phyloP scores from a whole-genome alignment of 2,888 invertebrate species.

The Pseudococcus longispinus region DNA sequence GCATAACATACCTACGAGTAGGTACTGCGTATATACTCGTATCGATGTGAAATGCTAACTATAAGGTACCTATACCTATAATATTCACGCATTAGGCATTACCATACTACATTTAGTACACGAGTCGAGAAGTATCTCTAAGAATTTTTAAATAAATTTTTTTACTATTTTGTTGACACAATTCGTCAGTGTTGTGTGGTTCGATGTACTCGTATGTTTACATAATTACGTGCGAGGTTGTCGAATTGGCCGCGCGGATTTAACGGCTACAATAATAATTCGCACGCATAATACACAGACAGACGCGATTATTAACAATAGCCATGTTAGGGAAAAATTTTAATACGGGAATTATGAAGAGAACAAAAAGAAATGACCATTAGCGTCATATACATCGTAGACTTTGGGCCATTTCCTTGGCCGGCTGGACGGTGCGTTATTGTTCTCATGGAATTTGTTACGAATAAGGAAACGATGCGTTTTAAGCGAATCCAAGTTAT shows the following conservation, averaged over 20 bases:
- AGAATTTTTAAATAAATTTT: conserved; percentile 11
- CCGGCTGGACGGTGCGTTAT: not conserved
- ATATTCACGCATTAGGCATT: conserved; percentile 25
- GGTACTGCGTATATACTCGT: not conserved
- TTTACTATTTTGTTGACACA: conserved; percentile 35
- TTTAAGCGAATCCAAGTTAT: not conserved
- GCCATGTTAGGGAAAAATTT: conserved; percentile 2
- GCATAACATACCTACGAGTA: not conserved
- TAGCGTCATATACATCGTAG: not conserved
- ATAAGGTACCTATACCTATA: not conserved
- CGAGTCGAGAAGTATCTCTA: not conserved
- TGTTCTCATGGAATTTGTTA: not conserved
- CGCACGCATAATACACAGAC: conserved; percentile 8
- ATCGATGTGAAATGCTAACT: not conserved
- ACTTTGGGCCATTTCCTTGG: not conserved
- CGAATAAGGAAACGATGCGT: conserved; percentile 14
- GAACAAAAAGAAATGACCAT: not conserved
- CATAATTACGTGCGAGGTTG: conserved; percentile 14
- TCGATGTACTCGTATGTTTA: conserved; percentile 27
- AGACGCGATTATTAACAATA: conserved; percentile 16
- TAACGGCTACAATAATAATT: not conserved
- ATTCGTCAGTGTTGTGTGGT: not conserved
- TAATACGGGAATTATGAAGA: conserved; percentile 5
- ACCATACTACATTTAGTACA: not conserved
- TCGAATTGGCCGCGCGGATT: conserved; percentile 13